These are phyloP conservation scores for Julus scanicus DNA, from an alignment of 2,888 invertebrate species.

Conservation along the genomic window DNA sequence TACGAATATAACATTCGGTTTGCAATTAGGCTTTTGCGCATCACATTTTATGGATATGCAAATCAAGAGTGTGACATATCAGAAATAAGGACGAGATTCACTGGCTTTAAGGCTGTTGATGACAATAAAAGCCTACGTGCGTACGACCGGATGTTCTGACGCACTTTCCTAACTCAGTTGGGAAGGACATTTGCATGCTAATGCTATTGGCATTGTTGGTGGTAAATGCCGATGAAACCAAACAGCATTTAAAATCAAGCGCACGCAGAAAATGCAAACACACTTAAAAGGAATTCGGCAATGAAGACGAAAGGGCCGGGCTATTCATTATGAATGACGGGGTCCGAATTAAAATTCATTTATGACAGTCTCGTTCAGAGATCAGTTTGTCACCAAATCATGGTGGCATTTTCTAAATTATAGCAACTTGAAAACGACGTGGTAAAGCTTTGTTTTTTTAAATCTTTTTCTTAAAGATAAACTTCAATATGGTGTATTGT, in stretches of 20 bases:
- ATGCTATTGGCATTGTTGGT: constrained; percentile 43
- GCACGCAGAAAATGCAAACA: neutral
- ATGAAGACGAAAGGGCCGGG: neutral
- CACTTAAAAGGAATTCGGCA: constrained; percentile 4
- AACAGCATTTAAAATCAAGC: constrained; percentile 31
- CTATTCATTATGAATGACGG: neutral
- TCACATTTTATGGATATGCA: constrained; percentile 37
- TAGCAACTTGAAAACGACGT: too few species aligned
- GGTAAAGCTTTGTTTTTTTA: too few species aligned
- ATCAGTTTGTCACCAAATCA: neutral
- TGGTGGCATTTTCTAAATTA: neutral
- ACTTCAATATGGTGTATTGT: too few species aligned
- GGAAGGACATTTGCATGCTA: constrained; percentile 25
- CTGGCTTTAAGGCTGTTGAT: neutral
- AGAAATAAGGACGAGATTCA: constrained; percentile 22
- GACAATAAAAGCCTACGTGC: constrained; percentile 25
- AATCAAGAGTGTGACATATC: constrained; percentile 20
- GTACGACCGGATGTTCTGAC: constrained; percentile 28
- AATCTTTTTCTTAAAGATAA: too few species aligned
- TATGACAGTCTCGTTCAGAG: neutral
- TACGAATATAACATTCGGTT: neutral
- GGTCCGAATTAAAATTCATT: neutral
- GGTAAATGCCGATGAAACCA: constrained; percentile 45
- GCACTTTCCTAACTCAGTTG: constrained; percentile 45
- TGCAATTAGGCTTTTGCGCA: constrained; percentile 5